Base-by-base conservation (phyloP, 2,797 vertebrate species). In the Oryzias dopingdopingensis region DNA sequence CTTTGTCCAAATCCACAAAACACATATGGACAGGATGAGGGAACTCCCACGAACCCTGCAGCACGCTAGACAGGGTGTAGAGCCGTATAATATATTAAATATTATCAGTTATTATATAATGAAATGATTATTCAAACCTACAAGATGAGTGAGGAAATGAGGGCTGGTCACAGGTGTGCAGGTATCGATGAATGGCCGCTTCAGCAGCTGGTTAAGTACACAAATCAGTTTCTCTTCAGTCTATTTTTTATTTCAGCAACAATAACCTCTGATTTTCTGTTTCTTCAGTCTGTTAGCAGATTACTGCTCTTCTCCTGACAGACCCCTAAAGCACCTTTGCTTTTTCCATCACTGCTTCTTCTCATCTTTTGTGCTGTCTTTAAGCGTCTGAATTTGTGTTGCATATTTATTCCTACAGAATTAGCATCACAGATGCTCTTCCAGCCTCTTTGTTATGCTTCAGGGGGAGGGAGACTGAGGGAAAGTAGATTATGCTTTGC, bases 361-460 rank as follows among this genome's bases (percentile, higher is more conserved):
- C 66, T 76, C 62, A 24, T 79, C 62, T 74, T 66, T 53, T 66
- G 47, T 66, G 67, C 64, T 54, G 59, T 75, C 55, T 72, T 62
- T 69, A 77, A 81, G 63, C 44, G 26, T 74, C 65, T 71, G 73
- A 71, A 85, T 86, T 78, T 69, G 63, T 75, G 76, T 79, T 77
- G 74, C 80, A 78, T 81, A 85, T 86, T 87, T 85, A 83, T 87
- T 87, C 71, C 70, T 72, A 51, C 54, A 70, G 77, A 84, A 89
- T 88, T 88, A 84, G 78, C 86, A 89, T 89, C 82, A 86, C 79
- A 87, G 86, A 88, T 76, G 83, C 76, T 70, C 59, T 79, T 70
- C 63, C 52, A 42, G 65, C 70, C 74, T 80, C 68, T 82, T 81
- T 85, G 85, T 85, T 81, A 75, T 75, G 78, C 85, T 84, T 77